Evolutionary conservation across 2,797 vertebrate genomes (phyloP).

Genomic region (Labeo calbasu): DNA sequence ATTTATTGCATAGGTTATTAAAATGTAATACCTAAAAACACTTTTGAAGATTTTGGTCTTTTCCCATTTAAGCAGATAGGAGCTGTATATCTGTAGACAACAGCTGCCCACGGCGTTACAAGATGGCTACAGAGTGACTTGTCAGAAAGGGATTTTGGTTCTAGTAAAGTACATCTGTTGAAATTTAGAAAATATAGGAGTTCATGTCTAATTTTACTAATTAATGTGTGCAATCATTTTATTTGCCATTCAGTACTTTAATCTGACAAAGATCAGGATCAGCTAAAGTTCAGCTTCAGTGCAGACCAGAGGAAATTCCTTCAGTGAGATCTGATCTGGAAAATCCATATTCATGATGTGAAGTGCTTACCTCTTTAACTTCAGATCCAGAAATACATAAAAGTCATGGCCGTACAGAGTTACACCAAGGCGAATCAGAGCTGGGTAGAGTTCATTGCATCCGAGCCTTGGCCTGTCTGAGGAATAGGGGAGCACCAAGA

Average conservation of each 20-base stretch:
- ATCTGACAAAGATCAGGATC: neutral
- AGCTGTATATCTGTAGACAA: neutral
- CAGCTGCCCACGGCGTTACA: neutral
- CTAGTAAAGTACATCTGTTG: neutral
- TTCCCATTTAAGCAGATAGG: neutral
- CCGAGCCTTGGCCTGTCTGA: neutral
- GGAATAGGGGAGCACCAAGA: constrained; percentile 9
- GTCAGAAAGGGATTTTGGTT: neutral
- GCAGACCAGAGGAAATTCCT: neutral
- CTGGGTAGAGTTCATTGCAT: constrained; percentile 2
- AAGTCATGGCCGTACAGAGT: neutral
- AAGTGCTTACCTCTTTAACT: constrained; percentile 16
- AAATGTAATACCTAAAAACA: neutral
- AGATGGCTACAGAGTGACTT: neutral
- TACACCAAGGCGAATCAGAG: constrained; percentile 18
- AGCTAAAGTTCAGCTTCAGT: constrained; percentile 11
- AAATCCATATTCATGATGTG: constrained; percentile 24
- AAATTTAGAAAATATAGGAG: neutral
- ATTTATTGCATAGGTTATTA: neutral
- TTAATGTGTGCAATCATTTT: neutral
- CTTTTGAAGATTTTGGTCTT: neutral
- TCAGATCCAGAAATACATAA: neutral
- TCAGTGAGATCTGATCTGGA: neutral
- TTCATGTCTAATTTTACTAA: neutral
- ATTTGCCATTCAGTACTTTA: neutral